Evolutionary conservation across 2,888 invertebrate species (phyloP).

Genomic region (Orthosia gothica): DNA sequence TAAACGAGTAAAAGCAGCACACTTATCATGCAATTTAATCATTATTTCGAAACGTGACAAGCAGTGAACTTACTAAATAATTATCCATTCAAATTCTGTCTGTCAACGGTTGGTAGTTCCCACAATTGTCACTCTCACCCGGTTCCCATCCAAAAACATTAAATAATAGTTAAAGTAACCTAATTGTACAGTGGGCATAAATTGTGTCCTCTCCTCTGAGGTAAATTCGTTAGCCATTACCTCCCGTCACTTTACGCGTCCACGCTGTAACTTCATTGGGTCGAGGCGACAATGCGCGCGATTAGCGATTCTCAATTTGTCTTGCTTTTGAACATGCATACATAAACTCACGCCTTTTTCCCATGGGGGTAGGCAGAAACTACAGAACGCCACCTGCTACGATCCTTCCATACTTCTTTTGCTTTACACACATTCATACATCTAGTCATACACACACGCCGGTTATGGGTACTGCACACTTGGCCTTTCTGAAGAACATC

Average conservation of each 20-base stretch:
- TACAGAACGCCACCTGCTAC: no score
- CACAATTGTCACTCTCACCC: constrained; percentile 84
- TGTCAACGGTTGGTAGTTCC: constrained; percentile 82
- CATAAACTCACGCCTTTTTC: no score
- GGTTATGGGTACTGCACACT: no score
- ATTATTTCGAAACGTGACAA: constrained; percentile 71
- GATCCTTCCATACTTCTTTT: no score
- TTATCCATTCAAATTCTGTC: constrained; percentile 81
- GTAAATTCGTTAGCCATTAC: constrained; percentile 81
- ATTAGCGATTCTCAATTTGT: constrained; percentile 47
- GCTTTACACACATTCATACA: no score
- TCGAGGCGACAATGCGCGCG: constrained; percentile 59
- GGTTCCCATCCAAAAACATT: constrained; percentile 85
- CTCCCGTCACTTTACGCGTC: constrained; percentile 81
- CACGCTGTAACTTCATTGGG: constrained; percentile 75
- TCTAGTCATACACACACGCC: no score
- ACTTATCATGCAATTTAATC: constrained; percentile 65
- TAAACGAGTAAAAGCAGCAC: constrained; percentile 66
- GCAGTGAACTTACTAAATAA: constrained; percentile 77
- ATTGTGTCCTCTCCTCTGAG: constrained; percentile 72
- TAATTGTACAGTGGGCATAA: constrained; percentile 83
- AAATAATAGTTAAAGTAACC: constrained; percentile 87
- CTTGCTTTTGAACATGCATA: neutral
- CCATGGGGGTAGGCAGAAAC: no score
- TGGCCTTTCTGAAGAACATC: no score